A percentile compares a stretch with the other conserved stretches of the same genome.
phyloP scores from a whole-genome alignment of 53 echinoderm and acorn worm genomes.

The Glandiceps talaboti region DNA sequence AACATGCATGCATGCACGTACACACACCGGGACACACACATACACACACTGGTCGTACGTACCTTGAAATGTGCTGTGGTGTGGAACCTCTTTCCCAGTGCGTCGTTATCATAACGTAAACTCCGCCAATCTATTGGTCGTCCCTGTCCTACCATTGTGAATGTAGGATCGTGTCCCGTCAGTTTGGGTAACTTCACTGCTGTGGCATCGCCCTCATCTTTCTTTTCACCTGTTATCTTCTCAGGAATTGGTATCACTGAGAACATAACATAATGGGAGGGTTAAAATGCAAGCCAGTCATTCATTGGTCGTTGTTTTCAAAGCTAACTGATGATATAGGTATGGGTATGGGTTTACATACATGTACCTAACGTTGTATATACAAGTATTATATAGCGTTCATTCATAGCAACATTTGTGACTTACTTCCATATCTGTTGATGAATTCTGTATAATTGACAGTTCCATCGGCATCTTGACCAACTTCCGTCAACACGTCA shows the following conservation, averaged over 20 bases:
- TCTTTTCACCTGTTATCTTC: not conserved
- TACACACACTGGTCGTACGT: no score
- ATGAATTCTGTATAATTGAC: slow-evolving; percentile 81
- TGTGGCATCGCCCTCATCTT: not conserved
- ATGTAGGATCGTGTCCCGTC: not conserved
- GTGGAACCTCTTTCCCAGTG: slow-evolving; percentile 65
- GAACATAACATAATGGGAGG: no score
- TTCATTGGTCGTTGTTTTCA: no score
- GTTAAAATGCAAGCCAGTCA: no score
- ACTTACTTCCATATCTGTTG: slow-evolving; percentile 60
- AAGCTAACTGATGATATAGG: no score
- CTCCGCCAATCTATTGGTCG: slow-evolving; percentile 1
- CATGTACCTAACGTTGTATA: no score
- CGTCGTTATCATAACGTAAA: slow-evolving; percentile 38
- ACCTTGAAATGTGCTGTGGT: slow-evolving; percentile 92
- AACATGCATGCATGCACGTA: no score
- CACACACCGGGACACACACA: no score
- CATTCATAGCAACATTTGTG: no score
- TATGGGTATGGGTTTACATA: no score
- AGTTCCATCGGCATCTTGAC: slow-evolving; percentile 40
- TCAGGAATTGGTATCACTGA: not conserved
- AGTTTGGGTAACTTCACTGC: not conserved
- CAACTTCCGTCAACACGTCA: slow-evolving; percentile 30
- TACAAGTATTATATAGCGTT: no score
- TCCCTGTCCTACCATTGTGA: not conserved